phyloP scores from a whole-genome alignment of 2,113 vertebrate species.

The Mixornis gularis region DNA sequence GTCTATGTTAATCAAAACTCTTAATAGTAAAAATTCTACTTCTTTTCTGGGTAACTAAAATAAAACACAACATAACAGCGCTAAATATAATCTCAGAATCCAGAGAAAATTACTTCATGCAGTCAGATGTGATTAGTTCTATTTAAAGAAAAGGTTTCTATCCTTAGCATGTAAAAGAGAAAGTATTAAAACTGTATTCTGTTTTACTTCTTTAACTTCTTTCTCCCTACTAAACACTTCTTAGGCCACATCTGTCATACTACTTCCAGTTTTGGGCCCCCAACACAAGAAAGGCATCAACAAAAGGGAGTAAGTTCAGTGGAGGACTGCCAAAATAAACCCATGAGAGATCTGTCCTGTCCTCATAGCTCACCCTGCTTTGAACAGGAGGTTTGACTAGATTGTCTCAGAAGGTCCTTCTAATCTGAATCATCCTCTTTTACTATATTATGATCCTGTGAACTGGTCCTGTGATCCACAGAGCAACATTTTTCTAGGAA shows the following conservation, averaged over 20 bases:
- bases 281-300: background rate
- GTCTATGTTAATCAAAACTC: background rate
- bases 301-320: background rate
- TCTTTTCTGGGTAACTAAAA: background rate
- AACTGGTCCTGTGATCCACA: background rate
- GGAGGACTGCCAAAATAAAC: background rate
- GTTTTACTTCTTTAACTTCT: background rate
- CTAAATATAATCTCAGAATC: background rate
- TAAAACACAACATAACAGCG: background rate
- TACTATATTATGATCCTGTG: background rate
- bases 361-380: background rate
- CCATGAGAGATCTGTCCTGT: background rate
- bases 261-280: background rate
- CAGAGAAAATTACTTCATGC: background rate
- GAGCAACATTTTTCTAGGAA: background rate
- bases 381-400: background rate
- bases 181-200: background rate
- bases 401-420: background rate
- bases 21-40: background rate
- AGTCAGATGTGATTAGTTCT: background rate
- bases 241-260: background rate
- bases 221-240: background rate
- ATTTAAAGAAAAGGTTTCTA: background rate
- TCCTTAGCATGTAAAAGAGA: background rate
- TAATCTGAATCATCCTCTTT: background rate